A percentile compares a stretch with the other conserved stretches of the same genome.
These are phyloP conservation scores for Bombylius discolor DNA, from an alignment of 2,888 invertebrate species.

Conservation along the genomic window DNA sequence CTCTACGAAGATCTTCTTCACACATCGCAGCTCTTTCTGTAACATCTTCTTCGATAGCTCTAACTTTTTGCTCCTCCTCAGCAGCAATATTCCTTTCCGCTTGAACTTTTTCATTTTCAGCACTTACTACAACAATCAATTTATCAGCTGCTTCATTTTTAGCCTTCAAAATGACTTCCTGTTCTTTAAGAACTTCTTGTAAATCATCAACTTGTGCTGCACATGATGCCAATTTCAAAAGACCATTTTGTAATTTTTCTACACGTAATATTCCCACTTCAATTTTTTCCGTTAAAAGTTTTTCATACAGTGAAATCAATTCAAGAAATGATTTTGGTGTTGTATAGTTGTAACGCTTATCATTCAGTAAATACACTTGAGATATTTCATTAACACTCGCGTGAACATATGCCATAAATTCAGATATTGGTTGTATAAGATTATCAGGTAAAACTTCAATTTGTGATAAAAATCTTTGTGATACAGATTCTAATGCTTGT, in stretches of 20 bases:
- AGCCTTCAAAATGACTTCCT: conserved; percentile 69
- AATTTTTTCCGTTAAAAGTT: conserved; percentile 54
- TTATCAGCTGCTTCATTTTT: conserved; percentile 86
- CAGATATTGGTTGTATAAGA: conserved; percentile 53
- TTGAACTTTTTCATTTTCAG: conserved; percentile 83
- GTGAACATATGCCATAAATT: conserved; percentile 86
- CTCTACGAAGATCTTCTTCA: conserved; percentile 77
- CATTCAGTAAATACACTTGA: conserved; percentile 63
- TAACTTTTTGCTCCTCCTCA: conserved; percentile 83
- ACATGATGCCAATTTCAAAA: conserved; percentile 75
- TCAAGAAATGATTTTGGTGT: conserved; percentile 94
- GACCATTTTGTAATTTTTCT: conserved; percentile 67
- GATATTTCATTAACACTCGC: conserved; percentile 79
- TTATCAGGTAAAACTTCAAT: conserved; percentile 41
- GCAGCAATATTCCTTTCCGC: conserved; percentile 69
- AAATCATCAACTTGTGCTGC: conserved; percentile 74
- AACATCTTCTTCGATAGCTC: conserved; percentile 78
- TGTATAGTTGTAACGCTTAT: conserved; percentile 86
- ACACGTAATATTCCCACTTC: conserved; percentile 62
- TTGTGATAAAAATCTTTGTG: conserved; percentile 65
- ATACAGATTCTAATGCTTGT: conserved; percentile 82
- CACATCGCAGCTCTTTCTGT: conserved; percentile 73
- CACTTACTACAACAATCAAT: conserved; percentile 71
- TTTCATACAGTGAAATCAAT: conserved; percentile 71
- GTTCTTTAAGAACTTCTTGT: conserved; percentile 55